These are phyloP conservation scores for Smutsia temminckii DNA, from an alignment of 2,797 vertebrate genomes.

Conservation along the genomic window DNA sequence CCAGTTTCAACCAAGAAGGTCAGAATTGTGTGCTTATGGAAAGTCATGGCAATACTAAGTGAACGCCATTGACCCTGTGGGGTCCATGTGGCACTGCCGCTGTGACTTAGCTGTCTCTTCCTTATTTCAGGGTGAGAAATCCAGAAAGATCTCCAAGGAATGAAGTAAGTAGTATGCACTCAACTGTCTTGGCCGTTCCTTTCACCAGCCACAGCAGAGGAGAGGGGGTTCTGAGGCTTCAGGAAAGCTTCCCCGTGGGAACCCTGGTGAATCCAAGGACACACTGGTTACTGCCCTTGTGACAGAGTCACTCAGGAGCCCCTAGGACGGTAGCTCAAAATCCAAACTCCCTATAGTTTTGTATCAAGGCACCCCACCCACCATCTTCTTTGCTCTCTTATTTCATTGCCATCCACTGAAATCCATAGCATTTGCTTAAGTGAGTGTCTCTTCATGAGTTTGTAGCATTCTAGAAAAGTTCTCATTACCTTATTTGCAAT, in stretches of 20 bases:
- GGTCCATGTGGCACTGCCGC: no score
- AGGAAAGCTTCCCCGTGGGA: neutral
- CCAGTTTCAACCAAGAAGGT: slow-evolving; percentile 22
- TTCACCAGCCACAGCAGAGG: neutral
- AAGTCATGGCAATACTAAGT: slow-evolving; percentile 16
- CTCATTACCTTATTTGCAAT: neutral
- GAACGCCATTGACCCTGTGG: slow-evolving; percentile 45
- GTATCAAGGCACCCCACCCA: neutral
- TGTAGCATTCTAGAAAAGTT: neutral
- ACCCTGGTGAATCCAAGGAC: neutral
- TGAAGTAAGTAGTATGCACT: neutral
- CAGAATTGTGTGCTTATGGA: neutral
- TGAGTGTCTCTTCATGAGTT: neutral
- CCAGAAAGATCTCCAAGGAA: neutral
- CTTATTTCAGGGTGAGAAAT: neutral
- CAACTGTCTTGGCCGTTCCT: neutral
- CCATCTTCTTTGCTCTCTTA: neutral
- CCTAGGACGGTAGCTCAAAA: neutral
- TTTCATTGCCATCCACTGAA: neutral
- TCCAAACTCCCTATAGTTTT: neutral
- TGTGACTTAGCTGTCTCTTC: neutral
- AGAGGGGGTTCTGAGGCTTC: neutral
- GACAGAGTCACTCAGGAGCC: neutral
- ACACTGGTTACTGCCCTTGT: neutral
- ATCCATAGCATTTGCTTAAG: neutral